Percentiles rank a stretch among this genome's conserved stretches.
Conservation (phyloP, 2,113 vertebrate species). For the Lutjanus erythropterus region DNA sequence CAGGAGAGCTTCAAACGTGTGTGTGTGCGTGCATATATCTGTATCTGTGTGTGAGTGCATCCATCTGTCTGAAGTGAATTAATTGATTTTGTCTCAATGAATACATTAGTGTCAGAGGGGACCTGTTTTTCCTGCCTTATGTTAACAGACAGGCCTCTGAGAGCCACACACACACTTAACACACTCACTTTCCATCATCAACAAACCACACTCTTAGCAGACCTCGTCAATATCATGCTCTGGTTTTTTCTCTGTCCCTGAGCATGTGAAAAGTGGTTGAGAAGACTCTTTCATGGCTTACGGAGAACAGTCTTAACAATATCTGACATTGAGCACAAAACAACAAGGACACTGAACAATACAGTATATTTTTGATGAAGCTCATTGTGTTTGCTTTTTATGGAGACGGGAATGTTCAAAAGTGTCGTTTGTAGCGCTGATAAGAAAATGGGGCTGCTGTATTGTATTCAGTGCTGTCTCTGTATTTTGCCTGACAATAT, state of each 20-base stretch:
- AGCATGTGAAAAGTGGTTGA: not conserved
- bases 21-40: slow-evolving; percentile 5
- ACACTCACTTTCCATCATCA: slow-evolving; percentile 38
- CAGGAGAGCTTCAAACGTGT: not conserved
- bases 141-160: slow-evolving; percentile 41
- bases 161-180: slow-evolving; percentile 36
- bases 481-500: not conserved
- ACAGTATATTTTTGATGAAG: not conserved
- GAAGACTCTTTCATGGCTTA: not conserved
- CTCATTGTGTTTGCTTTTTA: not conserved
- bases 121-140: slow-evolving; percentile 25
- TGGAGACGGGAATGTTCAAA: not conserved
- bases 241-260: not conserved
- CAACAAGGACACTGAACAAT: slow-evolving; percentile 3
- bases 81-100: slow-evolving; percentile 53
- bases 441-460: not conserved
- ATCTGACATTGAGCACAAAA: not conserved
- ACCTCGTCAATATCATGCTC: slow-evolving; percentile 1
- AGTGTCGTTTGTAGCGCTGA: not conserved
- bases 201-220: slow-evolving; percentile 9
- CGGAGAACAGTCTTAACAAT: not conserved
- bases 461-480: not conserved
- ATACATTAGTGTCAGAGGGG: slow-evolving; percentile 56
- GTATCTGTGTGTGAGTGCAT: not conserved
- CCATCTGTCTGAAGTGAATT: slow-evolving; percentile 35